phyloP scores from a whole-genome alignment of 2,888 invertebrate species.

The Boloria euphrosyne region DNA sequence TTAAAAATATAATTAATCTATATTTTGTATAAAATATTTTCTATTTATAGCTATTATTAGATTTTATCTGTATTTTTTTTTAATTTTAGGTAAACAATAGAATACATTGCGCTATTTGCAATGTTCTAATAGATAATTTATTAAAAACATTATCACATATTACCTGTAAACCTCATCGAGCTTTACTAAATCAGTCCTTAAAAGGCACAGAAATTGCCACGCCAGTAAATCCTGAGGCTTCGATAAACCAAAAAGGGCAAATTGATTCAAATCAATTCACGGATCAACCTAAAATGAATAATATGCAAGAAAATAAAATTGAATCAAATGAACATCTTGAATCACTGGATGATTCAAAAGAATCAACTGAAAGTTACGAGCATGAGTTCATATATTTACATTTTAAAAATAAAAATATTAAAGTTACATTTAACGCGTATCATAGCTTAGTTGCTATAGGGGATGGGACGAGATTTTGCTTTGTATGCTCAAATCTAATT shows the following conservation, averaged over 20 bases:
- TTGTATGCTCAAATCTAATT: slow-evolving; percentile 33
- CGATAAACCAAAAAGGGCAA: not conserved
- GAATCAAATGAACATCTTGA: slow-evolving; percentile 4
- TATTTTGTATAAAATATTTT: no score
- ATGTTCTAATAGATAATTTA: slow-evolving; percentile 7
- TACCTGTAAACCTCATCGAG: slow-evolving; percentile 6
- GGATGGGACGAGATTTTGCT: slow-evolving; percentile 43
- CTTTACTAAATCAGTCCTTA: slow-evolving; percentile 14
- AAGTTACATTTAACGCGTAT: slow-evolving; percentile 39
- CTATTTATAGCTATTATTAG: no score
- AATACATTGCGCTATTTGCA: slow-evolving; percentile 34
- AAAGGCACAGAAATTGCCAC: not conserved
- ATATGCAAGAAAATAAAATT: not conserved
- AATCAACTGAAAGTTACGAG: slow-evolving; percentile 24
- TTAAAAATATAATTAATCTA: no score
- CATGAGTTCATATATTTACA: slow-evolving; percentile 46
- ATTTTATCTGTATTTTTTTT: not conserved
- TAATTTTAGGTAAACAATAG: slow-evolving; percentile 5
- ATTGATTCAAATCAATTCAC: slow-evolving; percentile 2
- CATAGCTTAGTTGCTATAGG: slow-evolving; percentile 43
- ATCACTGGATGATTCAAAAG: not conserved
- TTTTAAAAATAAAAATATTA: slow-evolving; percentile 40
- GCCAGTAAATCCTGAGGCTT: not conserved
- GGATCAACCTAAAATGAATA: slow-evolving; percentile 3
- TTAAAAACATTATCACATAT: not conserved